phyloP scores from a whole-genome alignment of 2,113 vertebrate species.

The Aplodontia rufa region DNA sequence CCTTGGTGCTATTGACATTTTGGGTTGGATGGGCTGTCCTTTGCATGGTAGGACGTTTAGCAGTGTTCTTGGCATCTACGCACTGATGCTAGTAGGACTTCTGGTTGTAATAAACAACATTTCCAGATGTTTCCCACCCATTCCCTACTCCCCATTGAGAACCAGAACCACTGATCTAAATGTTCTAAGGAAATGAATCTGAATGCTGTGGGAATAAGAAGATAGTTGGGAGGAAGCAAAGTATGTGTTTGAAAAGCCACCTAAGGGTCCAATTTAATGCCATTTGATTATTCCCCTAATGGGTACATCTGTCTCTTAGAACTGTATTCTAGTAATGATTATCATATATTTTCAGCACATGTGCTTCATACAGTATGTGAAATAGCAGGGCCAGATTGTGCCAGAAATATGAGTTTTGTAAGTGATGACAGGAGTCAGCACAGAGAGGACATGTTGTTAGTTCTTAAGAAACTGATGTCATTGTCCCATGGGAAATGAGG shows the following conservation, averaged over 20 bases:
- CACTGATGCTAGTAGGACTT: background rate
- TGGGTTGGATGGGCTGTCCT: background rate
- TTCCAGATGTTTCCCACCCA: background rate
- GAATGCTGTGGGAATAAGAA: conserved; percentile 4
- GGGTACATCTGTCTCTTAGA: background rate
- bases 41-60: background rate
- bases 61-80: background rate
- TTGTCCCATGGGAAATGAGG: background rate
- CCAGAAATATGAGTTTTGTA: background rate
- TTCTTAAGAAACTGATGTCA: background rate
- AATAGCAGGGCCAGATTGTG: background rate
- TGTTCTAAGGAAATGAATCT: background rate
- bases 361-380: background rate
- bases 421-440: background rate
- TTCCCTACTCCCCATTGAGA: background rate
- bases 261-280: background rate
- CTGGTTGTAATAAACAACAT: background rate
- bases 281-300: background rate
- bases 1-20: background rate
- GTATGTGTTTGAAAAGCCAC: background rate
- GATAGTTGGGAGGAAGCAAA: conserved; percentile 15
- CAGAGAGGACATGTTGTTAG: background rate
- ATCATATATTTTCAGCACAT: background rate
- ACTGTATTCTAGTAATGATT: background rate
- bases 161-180: background rate